Evolutionary conservation across 2,888 invertebrate genomes (phyloP), one percentile per base, ranked within the genome.

Genomic region (Hemistola chrysoprasaria): DNA sequence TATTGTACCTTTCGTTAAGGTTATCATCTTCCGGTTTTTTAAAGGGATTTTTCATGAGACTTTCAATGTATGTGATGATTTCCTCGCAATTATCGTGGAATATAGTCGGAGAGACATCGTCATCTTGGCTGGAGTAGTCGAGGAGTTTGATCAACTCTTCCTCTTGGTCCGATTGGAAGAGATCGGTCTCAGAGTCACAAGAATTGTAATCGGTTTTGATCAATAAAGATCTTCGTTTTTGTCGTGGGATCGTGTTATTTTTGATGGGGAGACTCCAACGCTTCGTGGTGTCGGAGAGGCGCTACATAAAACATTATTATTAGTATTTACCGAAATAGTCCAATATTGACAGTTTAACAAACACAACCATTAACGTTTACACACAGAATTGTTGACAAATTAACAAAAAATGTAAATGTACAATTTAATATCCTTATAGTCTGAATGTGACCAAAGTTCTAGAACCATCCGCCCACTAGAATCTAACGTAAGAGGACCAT

Each of bases 101-200:
- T 53, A 87, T 74, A 22, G 81, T 77, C 0, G 87, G 83, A 1
- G 87, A 87, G 8, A 88, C 74, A 51, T 91, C 92, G 53, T 92
- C 90, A 51, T 92, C 92, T 65, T 92, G 92, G 55, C 91, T 91
- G 58, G 92, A 92, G 73, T 92, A 92, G 81, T 93, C 93, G 59
- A 94, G 87, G 62, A 94, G 92, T 61, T 93, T 92, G 62, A 94
- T 86, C 31, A 95, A 88, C 79, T 95, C 94, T 56, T 95, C 94
- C 69, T 95, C 94, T 79, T 94, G 94, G 72, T 94, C 94, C 9
- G 94, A 94, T 71, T 93, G 92, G 88, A 93, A 93, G 89, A 94
- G 91, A 71, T 94, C 94, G 29, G 93, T 93, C 75, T 94, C 93
- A 20, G 93, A 93, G 75, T 93, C 93, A 52, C 85, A 83, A 0